Evolutionary conservation across 2,888 invertebrate species (phyloP).

Genomic region (Sturmia bella): DNA sequence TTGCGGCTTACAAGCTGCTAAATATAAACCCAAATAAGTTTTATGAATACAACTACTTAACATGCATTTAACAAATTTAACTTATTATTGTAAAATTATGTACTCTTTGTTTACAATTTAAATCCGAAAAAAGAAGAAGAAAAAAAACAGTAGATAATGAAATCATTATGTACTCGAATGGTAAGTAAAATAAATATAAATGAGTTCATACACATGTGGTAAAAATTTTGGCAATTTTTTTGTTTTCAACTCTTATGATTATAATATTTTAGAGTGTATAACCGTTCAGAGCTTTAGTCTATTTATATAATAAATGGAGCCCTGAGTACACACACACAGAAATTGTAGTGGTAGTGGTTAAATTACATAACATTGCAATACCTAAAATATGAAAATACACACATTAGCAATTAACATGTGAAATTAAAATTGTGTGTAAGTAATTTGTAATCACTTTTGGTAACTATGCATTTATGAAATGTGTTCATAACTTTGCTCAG

Average conservation of each 20-base stretch:
- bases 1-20: not conserved
- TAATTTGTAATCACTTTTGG: too few species aligned
- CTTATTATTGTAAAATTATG: constrained; percentile 54
- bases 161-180: not conserved
- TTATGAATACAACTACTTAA: constrained; percentile 37
- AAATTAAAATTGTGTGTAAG: constrained; percentile 4
- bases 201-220: too few species aligned
- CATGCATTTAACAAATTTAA: constrained; percentile 44
- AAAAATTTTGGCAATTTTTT: constrained; percentile 7
- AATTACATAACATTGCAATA: constrained; percentile 50
- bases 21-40: constrained; percentile 41
- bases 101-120: constrained; percentile 61
- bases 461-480: not conserved
- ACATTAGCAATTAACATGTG: constrained; percentile 27
- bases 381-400: constrained; percentile 18
- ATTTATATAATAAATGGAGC: constrained; percentile 51
- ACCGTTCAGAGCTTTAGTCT: constrained; percentile 38
- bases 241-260: constrained; percentile 1
- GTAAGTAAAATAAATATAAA: constrained; percentile 17
- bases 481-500: constrained; percentile 9
- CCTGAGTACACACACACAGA: constrained; percentile 3
- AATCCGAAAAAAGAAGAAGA: not conserved
- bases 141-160: not conserved
- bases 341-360: not conserved
- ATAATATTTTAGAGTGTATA: constrained; percentile 5